These are phyloP conservation scores for Eupristina koningsbergeri DNA, from an alignment of 1,140 invertebrate species.

Conservation along the genomic window DNA sequence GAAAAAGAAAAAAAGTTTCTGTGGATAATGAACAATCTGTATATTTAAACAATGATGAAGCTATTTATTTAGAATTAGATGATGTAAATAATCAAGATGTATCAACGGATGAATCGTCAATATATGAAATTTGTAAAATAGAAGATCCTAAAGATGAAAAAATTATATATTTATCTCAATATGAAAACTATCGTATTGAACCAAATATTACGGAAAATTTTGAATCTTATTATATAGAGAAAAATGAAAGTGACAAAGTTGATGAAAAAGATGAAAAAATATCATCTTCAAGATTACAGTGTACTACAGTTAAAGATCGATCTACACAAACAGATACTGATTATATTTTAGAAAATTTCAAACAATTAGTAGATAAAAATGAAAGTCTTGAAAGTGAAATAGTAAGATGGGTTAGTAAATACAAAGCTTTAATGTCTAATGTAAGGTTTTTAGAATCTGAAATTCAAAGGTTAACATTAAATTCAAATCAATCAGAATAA, in stretches of 20 bases:
- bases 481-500: background rate
- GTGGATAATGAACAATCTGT: background rate
- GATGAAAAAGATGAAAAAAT: background rate
- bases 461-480: constrained; percentile 10
- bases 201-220: background rate
- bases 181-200: background rate
- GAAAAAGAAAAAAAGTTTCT: constrained; percentile 25
- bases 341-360: constrained; percentile 45
- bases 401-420: constrained; percentile 15
- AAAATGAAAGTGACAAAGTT: background rate
- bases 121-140: background rate
- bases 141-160: constrained; percentile 11
- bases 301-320: constrained; percentile 3
- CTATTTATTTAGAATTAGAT: constrained; percentile 15
- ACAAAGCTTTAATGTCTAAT: constrained; percentile 24
- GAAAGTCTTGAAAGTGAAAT: constrained; percentile 40
- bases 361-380: constrained; percentile 34
- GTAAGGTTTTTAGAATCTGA: constrained; percentile 35
- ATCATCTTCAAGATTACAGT: background rate
- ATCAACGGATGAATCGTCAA: background rate
- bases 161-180: background rate
- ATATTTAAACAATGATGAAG: constrained; percentile 10
- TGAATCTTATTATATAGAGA: background rate
- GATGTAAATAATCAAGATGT: constrained; percentile 1
- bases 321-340: constrained; percentile 42